phyloP scores from a whole-genome alignment of 2,113 vertebrate genomes.

The Urocynchramus pylzowi region DNA sequence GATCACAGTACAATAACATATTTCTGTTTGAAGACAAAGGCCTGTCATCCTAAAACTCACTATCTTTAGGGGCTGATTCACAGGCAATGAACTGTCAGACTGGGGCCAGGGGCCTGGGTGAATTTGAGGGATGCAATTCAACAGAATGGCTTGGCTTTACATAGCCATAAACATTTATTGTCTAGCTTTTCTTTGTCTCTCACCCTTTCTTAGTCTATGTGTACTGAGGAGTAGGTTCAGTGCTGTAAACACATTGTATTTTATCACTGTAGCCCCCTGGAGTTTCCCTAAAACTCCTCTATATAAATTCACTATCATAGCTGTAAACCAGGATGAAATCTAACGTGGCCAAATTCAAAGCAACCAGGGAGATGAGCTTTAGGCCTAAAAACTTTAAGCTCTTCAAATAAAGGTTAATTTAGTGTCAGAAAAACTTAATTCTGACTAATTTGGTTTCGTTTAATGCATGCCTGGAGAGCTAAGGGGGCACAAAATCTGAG shows the following conservation, averaged over 20 bases:
- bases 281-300: background rate
- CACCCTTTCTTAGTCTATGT: background rate
- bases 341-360: background rate
- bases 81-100: background rate
- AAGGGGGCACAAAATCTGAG: background rate
- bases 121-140: background rate
- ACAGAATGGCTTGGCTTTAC: background rate
- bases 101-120: background rate
- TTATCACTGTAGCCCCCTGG: background rate
- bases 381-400: background rate
- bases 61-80: background rate
- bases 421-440: background rate
- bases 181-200: background rate
- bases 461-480: background rate
- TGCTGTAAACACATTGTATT: background rate
- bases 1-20: background rate
- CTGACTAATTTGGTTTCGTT: slow-evolving; percentile 6
- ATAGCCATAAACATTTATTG: background rate
- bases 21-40: background rate
- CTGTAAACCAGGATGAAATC: background rate
- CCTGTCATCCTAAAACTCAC: background rate
- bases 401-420: slow-evolving; percentile 29
- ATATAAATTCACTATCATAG: background rate
- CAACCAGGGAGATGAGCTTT: background rate
- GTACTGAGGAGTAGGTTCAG: background rate